Conservation (phyloP, 2,113 vertebrate species). For the Malurus alboscapulatus region DNA sequence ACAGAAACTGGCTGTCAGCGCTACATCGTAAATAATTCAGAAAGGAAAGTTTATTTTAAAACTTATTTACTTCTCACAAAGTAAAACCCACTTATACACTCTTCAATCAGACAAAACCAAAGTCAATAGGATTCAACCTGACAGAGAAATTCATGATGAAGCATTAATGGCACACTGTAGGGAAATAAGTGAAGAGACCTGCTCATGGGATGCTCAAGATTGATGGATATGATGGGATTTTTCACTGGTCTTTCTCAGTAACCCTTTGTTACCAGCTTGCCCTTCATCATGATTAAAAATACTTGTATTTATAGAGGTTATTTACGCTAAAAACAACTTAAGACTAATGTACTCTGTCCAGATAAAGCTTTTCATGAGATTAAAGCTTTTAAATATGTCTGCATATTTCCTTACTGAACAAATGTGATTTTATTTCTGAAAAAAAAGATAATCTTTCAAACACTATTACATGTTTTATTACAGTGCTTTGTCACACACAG, state of each 20-base stretch:
- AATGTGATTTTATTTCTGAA: conserved; percentile 11
- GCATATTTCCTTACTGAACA: conserved; percentile 38
- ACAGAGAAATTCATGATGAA: neutral
- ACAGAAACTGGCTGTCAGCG: neutral
- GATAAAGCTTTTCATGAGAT: conserved; percentile 59
- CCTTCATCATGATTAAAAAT: neutral
- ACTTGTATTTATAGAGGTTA: conserved; percentile 32
- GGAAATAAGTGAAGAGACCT: neutral
- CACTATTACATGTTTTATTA: conserved; percentile 24
- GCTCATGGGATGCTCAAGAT: neutral
- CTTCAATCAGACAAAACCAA: neutral
- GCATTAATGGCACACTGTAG: neutral
- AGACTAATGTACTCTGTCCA: conserved; percentile 38
- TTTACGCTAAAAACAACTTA: conserved; percentile 50
- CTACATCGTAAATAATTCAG: accelerated
- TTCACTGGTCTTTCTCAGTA: neutral
- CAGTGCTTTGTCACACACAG: conserved; percentile 20
- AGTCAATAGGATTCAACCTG: neutral
- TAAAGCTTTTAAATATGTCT: conserved; percentile 61
- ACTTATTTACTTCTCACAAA: neutral
- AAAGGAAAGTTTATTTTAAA: neutral
- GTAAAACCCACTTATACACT: neutral
- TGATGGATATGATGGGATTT: neutral
- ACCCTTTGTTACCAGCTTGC: neutral
- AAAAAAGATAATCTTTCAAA: conserved; percentile 47